phyloP scores from a whole-genome alignment of 2,113 vertebrate species.

The Microcebus tavaratra region DNA sequence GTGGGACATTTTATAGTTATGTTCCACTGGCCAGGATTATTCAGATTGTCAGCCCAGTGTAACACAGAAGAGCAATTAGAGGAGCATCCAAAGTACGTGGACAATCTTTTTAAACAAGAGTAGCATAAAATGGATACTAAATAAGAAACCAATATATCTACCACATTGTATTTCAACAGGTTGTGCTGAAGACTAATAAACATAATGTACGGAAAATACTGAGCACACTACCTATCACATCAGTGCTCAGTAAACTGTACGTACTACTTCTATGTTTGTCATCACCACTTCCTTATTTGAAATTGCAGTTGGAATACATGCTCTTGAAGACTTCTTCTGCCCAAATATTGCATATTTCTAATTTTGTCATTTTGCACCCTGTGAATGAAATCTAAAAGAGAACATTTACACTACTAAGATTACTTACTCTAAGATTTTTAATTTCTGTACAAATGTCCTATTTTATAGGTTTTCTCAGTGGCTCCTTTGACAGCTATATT shows the following conservation, averaged over 20 bases:
- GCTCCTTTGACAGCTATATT: background rate
- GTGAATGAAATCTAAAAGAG: background rate
- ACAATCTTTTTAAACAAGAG: background rate
- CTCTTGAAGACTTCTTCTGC: background rate
- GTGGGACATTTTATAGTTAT: background rate
- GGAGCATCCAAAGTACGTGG: background rate
- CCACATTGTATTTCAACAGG: background rate
- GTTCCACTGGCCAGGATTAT: background rate
- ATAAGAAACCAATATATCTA: background rate
- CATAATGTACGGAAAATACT: background rate
- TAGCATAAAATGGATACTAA: background rate
- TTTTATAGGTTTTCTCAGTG: background rate
- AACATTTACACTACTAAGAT: background rate
- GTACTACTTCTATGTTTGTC: background rate
- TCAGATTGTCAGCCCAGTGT: background rate
- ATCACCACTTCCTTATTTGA: background rate
- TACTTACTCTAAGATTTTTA: background rate
- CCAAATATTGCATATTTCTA: background rate
- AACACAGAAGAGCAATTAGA: background rate
- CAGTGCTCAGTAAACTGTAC: background rate
- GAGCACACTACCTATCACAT: background rate
- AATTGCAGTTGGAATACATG: background rate
- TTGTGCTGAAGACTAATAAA: background rate
- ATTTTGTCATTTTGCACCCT: background rate
- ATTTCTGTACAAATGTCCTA: background rate